phyloP scores from a whole-genome alignment of 2,113 vertebrate genomes.

The Chiloscyllium plagiosum region DNA sequence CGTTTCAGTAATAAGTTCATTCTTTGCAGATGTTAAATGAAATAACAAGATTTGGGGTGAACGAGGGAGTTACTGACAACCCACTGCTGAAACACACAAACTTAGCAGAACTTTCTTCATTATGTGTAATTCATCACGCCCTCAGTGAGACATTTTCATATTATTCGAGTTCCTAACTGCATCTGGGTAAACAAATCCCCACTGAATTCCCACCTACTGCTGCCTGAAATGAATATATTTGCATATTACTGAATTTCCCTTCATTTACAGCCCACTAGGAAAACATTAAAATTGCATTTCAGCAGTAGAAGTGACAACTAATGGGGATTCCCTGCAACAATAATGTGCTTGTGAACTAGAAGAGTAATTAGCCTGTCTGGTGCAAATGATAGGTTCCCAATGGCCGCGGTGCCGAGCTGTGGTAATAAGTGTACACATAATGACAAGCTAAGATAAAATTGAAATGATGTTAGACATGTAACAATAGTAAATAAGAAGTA shows the following conservation, averaged over 20 bases:
- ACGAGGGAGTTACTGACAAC: background rate
- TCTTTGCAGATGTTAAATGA: slow-evolving; percentile 16
- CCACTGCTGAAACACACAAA: slow-evolving; percentile 1
- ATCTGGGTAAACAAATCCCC: slow-evolving; percentile 17
- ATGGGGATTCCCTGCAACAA: slow-evolving; percentile 23
- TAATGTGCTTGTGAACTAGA: slow-evolving; percentile 13
- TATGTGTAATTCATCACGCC: background rate
- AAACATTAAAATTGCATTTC: slow-evolving; percentile 35
- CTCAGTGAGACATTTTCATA: background rate
- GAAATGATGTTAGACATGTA: background rate
- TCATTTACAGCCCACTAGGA: slow-evolving; percentile 19
- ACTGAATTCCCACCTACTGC: slow-evolving; percentile 9
- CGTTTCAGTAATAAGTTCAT: background rate
- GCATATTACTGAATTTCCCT: slow-evolving; percentile 17
- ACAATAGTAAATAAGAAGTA: background rate
- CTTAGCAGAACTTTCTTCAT: slow-evolving; percentile 26
- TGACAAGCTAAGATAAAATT: background rate
- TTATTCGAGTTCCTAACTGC: slow-evolving; percentile 22
- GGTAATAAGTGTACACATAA: background rate
- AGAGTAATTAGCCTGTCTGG: slow-evolving; percentile 24
- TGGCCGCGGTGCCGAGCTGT: background rate
- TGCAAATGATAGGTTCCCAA: background rate
- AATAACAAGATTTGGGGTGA: background rate
- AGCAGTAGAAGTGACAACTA: background rate
- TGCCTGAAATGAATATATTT: slow-evolving; percentile 9